Conservation (phyloP, 2,113 vertebrate genomes). For the Myiagra hebetior region DNA sequence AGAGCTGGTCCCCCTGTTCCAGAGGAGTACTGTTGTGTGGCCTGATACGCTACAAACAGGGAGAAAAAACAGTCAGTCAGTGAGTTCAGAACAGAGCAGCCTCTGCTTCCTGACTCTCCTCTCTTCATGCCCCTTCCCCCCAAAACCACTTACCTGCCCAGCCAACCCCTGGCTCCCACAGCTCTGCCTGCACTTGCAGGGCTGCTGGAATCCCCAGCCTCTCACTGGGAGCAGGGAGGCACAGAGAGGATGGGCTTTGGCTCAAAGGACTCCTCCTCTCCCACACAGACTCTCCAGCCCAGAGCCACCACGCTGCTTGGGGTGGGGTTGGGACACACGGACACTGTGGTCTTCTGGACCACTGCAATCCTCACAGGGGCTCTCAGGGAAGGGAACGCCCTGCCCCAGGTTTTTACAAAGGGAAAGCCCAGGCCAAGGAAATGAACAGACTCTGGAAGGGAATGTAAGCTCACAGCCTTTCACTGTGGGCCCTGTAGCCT, state of each 20-base stretch:
- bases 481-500: background rate
- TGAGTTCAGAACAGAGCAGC: background rate
- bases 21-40: conserved; percentile 82
- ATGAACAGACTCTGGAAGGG: background rate
- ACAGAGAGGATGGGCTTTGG: background rate
- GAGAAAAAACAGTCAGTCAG: conserved; percentile 67
- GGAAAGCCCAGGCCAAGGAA: background rate
- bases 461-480: background rate
- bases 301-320: background rate
- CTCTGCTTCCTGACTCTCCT: background rate
- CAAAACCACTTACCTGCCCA: background rate
- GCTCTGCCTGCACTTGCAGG: background rate
- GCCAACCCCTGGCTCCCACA: background rate
- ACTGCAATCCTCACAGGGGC: background rate
- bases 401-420: background rate
- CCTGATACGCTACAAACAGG: conserved; percentile 81
- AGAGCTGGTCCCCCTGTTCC: conserved; percentile 81
- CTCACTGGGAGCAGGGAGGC: background rate
- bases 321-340: background rate
- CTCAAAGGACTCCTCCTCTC: background rate
- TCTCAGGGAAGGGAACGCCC: background rate
- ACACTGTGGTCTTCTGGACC: background rate
- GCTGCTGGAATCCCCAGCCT: background rate
- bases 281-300: background rate
- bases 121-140: background rate